phyloP scores from a whole-genome alignment of 2,888 invertebrate species.

The Lacanobia wlatinum region DNA sequence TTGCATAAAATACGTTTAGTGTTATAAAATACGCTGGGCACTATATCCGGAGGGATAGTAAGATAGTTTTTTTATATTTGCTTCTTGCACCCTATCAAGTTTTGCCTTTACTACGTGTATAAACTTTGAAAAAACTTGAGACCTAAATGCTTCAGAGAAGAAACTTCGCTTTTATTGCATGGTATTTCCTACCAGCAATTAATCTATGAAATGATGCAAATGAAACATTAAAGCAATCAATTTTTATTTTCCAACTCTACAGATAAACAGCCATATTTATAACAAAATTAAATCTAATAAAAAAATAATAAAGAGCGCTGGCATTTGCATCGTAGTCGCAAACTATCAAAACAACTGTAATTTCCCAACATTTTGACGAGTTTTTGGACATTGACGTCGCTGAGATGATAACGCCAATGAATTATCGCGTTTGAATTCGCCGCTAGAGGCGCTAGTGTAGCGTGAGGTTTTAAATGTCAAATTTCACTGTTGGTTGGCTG shows the following conservation, averaged over 20 bases:
- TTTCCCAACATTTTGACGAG: too few relatives aligned
- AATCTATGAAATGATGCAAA: too few relatives aligned
- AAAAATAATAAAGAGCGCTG: too few relatives aligned
- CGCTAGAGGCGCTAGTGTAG: too few relatives aligned
- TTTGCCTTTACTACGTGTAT: neutral
- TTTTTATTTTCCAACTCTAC: neutral
- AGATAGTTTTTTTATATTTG: conserved; percentile 15
- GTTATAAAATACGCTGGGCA: conserved; percentile 7
- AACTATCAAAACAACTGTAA: too few relatives aligned
- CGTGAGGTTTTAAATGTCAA: too few relatives aligned
- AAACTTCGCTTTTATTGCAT: neutral
- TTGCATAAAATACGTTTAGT: conserved; percentile 30
- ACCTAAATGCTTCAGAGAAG: neutral
- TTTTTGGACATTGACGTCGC: too few relatives aligned
- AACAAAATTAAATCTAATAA: neutral
- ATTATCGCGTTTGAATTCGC: too few relatives aligned
- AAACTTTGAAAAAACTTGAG: neutral
- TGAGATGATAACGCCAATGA: too few relatives aligned
- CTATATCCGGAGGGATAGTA: neutral
- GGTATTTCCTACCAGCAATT: neutral
- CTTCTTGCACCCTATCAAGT: neutral
- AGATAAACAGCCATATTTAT: neutral
- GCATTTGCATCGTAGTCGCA: too few relatives aligned
- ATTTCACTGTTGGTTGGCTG: too few relatives aligned
- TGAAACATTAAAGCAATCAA: too few relatives aligned